These are phyloP conservation scores for Dipodomys merriami DNA, from an alignment of 2,113 vertebrate genomes.

Conservation along the genomic window DNA sequence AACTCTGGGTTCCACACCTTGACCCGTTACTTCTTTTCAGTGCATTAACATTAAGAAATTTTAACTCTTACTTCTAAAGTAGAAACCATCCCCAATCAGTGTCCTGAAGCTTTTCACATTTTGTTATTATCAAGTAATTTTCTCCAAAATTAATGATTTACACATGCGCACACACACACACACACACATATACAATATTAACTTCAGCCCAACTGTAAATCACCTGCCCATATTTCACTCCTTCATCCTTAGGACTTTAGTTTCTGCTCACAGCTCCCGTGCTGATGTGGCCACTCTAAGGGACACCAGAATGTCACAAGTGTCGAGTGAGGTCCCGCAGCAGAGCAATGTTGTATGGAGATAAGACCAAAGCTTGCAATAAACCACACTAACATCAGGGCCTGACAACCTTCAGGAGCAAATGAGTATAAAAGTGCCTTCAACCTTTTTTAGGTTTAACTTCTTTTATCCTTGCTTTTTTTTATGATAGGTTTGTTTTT, in stretches of 20 bases:
- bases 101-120: background rate
- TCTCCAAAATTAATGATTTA: background rate
- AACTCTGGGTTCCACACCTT: background rate
- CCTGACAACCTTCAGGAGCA: background rate
- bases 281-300: background rate
- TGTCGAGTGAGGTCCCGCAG: background rate
- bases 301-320: background rate
- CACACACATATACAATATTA: background rate
- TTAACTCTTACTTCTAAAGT: background rate
- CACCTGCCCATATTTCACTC: background rate
- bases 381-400: background rate
- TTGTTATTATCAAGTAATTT: slow-evolving; percentile 35
- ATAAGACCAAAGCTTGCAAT: background rate
- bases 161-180: too few species aligned
- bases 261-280: background rate
- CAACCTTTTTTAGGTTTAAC: background rate
- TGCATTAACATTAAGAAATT: background rate
- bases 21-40: background rate
- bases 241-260: background rate
- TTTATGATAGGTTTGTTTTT: background rate
- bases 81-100: background rate
- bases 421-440: background rate
- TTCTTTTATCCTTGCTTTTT: slow-evolving; percentile 13
- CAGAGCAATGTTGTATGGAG: background rate
- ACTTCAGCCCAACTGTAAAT: slow-evolving; percentile 12